A percentile compares a stretch with the other conserved stretches of the same genome.
phyloP scores from a whole-genome alignment of 1,140 invertebrate species.

The Panulirus ornatus region DNA sequence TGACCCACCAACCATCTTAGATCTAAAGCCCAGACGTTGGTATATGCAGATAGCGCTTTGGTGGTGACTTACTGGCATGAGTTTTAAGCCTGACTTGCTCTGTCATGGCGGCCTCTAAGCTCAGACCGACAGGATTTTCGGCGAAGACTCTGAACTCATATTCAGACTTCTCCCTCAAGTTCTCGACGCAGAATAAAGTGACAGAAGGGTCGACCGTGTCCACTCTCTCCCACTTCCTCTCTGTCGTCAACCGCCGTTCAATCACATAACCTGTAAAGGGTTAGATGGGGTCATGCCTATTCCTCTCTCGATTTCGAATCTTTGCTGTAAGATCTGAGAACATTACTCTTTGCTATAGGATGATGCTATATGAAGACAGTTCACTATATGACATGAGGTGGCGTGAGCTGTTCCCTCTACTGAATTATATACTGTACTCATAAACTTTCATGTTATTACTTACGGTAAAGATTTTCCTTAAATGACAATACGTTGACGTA shows the following conservation, averaged over 20 bases:
- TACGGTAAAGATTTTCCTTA: not conserved
- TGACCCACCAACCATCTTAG: no score
- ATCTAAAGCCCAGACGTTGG: slow-evolving; percentile 77
- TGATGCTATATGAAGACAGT: no score
- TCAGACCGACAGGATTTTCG: slow-evolving; percentile 92
- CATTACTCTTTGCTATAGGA: no score
- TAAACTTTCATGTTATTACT: no score
- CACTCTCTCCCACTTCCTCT: slow-evolving; percentile 92
- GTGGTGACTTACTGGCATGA: slow-evolving; percentile 90
- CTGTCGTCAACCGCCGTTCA: slow-evolving; percentile 88
- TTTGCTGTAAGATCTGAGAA: no score
- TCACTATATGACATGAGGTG: no score
- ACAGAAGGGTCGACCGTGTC: slow-evolving; percentile 89
- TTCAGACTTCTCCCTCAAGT: slow-evolving; percentile 92
- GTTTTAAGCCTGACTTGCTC: slow-evolving; percentile 92
- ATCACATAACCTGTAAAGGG: slow-evolving; percentile 88
- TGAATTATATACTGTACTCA: no score
- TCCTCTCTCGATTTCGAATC: no score
- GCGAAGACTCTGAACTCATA: slow-evolving; percentile 94
- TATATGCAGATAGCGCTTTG: slow-evolving; percentile 26
- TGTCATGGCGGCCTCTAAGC: slow-evolving; percentile 85
- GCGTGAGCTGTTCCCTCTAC: no score
- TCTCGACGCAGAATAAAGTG: slow-evolving; percentile 88
- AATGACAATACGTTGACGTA: not conserved
- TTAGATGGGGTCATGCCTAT: no score